Evolutionary conservation across 1,140 invertebrate species (phyloP).

Genomic region (Parapsyche elsis): DNA sequence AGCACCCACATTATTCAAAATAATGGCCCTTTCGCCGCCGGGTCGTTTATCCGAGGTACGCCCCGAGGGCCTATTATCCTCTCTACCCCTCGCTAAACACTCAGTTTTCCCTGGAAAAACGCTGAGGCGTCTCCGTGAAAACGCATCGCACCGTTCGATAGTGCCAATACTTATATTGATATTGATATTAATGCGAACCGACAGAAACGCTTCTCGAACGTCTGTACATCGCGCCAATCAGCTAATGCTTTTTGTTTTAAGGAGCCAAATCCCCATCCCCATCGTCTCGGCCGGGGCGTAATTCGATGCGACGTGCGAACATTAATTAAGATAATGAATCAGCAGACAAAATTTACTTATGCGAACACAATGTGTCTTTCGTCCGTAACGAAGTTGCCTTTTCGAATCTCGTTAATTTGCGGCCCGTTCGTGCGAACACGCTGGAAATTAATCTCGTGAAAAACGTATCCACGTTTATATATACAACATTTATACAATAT

Average conservation of each 20-base stretch:
- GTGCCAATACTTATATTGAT: not conserved
- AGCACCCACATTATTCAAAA: slow-evolving; percentile 54
- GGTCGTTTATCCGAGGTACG: slow-evolving; percentile 55
- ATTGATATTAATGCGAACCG: slow-evolving; percentile 14
- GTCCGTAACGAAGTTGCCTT: too few relatives aligned
- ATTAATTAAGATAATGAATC: slow-evolving; percentile 24
- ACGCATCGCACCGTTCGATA: slow-evolving; percentile 2
- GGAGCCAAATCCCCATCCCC: not conserved
- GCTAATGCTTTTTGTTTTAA: slow-evolving; percentile 19
- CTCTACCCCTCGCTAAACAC: slow-evolving; percentile 37
- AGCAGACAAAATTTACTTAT: not conserved
- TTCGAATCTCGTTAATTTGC: not conserved
- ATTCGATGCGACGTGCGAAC: not conserved
- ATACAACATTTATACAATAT: too few relatives aligned
- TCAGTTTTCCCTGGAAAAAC: not conserved
- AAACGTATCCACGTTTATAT: not conserved
- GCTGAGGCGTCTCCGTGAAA: not conserved
- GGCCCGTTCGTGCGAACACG: not conserved
- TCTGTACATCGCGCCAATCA: slow-evolving; percentile 8
- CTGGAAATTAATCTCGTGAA: not conserved
- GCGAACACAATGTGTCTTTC: too few relatives aligned
- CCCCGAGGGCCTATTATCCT: slow-evolving; percentile 54
- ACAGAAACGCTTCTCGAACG: not conserved
- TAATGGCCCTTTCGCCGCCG: slow-evolving; percentile 52
- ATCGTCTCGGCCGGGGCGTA: not conserved